phyloP scores from a whole-genome alignment of 1,140 invertebrate species.

The Frieseomelitta varia region DNA sequence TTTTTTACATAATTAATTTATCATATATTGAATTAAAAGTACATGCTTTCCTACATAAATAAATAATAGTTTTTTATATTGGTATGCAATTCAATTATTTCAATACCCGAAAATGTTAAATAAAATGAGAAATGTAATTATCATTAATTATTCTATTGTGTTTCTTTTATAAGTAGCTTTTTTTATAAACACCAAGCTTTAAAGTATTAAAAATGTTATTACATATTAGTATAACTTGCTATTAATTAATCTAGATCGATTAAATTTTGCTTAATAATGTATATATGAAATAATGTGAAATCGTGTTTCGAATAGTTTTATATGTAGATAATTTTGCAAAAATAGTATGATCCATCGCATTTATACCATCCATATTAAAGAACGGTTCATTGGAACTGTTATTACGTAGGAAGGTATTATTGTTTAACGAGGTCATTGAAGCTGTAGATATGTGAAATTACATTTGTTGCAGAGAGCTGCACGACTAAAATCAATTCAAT shows the following conservation, averaged over 20 bases:
- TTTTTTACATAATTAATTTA: not conserved
- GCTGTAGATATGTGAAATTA: not conserved
- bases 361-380: not conserved
- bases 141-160: not conserved
- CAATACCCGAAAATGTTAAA: not conserved
- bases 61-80: not conserved
- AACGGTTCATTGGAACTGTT: constrained; percentile 13
- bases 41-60: not conserved
- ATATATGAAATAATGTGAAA: not conserved
- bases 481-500: too few relatives aligned
- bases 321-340: not conserved
- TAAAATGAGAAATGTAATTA: not conserved
- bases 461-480: not conserved
- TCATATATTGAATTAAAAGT: not conserved
- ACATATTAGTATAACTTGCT: not conserved
- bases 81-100: not conserved
- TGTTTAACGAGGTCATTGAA: not conserved
- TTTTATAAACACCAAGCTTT: not conserved
- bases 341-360: constrained; percentile 18
- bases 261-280: not conserved
- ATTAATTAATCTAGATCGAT: not conserved
- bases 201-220: not conserved
- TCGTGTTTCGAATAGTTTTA: not conserved
- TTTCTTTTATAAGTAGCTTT: too few relatives aligned
- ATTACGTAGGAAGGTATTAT: constrained; percentile 23